These are phyloP conservation scores for Drosophila guanche DNA, from an alignment of 1,140 invertebrate species.

Conservation along the genomic window DNA sequence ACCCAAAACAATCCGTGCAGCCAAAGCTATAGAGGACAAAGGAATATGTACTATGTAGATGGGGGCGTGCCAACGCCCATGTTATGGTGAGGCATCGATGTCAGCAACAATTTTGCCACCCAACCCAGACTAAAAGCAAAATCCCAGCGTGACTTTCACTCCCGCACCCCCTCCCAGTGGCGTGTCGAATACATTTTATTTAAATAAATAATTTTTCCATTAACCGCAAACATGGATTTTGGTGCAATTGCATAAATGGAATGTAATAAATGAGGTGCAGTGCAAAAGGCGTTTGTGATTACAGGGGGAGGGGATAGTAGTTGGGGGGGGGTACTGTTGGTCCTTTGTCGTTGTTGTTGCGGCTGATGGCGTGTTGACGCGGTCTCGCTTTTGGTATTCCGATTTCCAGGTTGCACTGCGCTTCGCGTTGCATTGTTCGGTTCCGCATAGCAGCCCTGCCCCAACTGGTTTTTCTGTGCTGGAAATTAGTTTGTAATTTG, in stretches of 20 bases:
- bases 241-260: conserved; percentile 76
- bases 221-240: conserved; percentile 79
- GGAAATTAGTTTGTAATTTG: conserved; percentile 73
- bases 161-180: conserved; percentile 14
- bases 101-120: conserved; percentile 58
- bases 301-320: neutral
- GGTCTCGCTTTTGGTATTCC: conserved; percentile 43
- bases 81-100: conserved; percentile 34
- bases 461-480: conserved; percentile 19
- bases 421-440: conserved; percentile 5
- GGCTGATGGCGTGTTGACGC: conserved; percentile 66
- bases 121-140: neutral
- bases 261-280: conserved; percentile 70
- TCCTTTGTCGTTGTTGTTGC: conserved; percentile 42
- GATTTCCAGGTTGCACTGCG: conserved; percentile 22
- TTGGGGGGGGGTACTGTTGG: conserved; percentile 1
- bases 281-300: neutral
- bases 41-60: neutral
- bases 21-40: neutral
- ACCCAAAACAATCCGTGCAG: conserved; percentile 30
- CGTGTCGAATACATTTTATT: conserved; percentile 72
- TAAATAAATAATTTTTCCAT: conserved; percentile 81
- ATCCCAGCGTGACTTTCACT: conserved; percentile 1
- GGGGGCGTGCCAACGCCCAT: conserved; percentile 7
- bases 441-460: neutral